These are phyloP conservation scores for Drosophila equinoxialis DNA, from an alignment of 1,140 invertebrate species.

Conservation along the genomic window DNA sequence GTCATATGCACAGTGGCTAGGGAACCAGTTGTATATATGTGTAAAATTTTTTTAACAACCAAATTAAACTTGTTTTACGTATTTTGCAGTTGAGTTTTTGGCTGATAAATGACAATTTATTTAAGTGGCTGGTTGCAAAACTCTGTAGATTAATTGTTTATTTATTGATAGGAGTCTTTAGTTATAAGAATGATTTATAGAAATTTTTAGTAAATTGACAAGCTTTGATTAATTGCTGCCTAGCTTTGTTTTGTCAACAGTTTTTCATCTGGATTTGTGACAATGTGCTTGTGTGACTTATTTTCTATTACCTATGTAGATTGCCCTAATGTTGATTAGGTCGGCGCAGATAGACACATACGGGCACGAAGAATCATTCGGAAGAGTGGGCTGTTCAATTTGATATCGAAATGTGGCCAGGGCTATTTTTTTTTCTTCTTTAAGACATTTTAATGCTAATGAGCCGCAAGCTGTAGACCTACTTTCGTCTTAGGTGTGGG, in stretches of 20 bases:
- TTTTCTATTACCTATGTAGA: constrained; percentile 74
- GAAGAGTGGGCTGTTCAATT: constrained; percentile 73
- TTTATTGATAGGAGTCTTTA: not conserved
- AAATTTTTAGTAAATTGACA: constrained; percentile 1
- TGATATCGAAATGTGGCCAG: constrained; percentile 75
- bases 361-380: constrained; percentile 12
- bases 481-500: constrained; percentile 69
- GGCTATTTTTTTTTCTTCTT: constrained; percentile 59
- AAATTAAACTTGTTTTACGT: constrained; percentile 10
- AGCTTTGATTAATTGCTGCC: not conserved
- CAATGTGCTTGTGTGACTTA: constrained; percentile 50
- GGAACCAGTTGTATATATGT: constrained; percentile 44
- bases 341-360: constrained; percentile 38
- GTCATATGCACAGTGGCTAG: constrained; percentile 56
- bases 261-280: constrained; percentile 20
- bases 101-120: not conserved
- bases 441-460: constrained; percentile 81
- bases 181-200: not conserved
- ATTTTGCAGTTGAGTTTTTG: constrained; percentile 5
- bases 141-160: not conserved
- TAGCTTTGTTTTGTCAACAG: not conserved
- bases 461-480: constrained; percentile 78
- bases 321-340: constrained; percentile 79
- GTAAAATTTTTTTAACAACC: not conserved
- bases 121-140: not conserved